A percentile compares a stretch with the other conserved stretches of the same genome.
Evolutionary conservation across 2,113 vertebrate species (phyloP).

Genomic region (Malurus elegans): DNA sequence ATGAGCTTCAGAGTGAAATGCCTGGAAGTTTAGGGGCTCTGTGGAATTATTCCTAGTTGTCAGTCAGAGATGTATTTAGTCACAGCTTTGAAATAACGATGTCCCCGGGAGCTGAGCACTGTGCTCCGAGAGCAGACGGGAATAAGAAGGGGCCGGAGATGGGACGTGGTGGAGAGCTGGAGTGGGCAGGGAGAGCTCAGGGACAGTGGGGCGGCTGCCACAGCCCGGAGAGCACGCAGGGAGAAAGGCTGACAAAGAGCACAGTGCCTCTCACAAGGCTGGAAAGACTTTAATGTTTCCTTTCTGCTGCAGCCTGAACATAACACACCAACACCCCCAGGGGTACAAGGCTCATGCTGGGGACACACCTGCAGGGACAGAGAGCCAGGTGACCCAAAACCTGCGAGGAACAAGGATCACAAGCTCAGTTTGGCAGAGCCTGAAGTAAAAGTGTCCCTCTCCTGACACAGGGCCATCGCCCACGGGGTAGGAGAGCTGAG

Average conservation of each 20-base stretch:
- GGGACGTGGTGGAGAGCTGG: rapidly evolving
- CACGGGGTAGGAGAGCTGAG: rapidly evolving
- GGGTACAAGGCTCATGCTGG: rapidly evolving
- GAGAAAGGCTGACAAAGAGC: background rate
- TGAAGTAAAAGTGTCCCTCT: background rate
- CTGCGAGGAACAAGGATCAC: background rate
- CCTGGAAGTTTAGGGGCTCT: conserved; percentile 14
- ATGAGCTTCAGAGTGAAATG: conserved; percentile 22
- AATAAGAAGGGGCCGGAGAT: background rate
- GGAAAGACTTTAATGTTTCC: background rate
- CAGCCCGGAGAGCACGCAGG: rapidly evolving
- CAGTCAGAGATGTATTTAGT: conserved; percentile 50
- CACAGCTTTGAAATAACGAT: conserved; percentile 47
- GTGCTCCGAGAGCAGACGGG: background rate
- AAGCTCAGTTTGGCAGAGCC: background rate
- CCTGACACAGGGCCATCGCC: too few species aligned
- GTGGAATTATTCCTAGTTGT: conserved; percentile 58
- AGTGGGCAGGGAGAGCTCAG: background rate
- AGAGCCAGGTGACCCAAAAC: background rate
- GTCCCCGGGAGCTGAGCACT: background rate
- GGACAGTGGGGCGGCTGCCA: background rate
- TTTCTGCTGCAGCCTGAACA: background rate
- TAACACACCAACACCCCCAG: background rate
- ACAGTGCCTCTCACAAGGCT: background rate
- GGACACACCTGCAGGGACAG: background rate